Conservation (phyloP, 1,140 invertebrate genomes). For the Zaprionus taronus region DNA sequence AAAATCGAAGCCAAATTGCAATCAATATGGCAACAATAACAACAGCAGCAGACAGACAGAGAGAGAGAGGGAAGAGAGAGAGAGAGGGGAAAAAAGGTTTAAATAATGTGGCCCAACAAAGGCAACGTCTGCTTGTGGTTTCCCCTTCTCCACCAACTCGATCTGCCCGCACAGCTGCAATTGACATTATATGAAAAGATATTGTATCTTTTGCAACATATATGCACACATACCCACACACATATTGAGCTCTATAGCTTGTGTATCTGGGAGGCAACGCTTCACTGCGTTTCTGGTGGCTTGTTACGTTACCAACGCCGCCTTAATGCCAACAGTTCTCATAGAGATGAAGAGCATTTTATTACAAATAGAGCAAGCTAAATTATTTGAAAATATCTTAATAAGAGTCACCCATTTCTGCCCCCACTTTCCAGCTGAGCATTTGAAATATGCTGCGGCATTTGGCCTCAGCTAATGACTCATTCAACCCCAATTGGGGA, state of each 20-base stretch:
- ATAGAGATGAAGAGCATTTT: neutral
- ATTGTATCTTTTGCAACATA: conserved; percentile 49
- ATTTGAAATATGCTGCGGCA: conserved; percentile 20
- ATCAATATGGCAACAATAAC: conserved; percentile 36
- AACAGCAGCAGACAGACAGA: neutral
- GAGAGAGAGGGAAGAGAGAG: neutral
- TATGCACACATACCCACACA: neutral
- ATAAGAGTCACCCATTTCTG: neutral
- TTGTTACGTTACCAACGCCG: conserved; percentile 28
- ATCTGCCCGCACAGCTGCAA: conserved; percentile 17
- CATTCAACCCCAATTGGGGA: conserved; percentile 46
- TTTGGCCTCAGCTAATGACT: conserved; percentile 35
- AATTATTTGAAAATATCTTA: neutral
- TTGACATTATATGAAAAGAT: conserved; percentile 44
- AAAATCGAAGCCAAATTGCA: conserved; percentile 40
- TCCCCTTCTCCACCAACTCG: neutral
- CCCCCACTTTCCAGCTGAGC: conserved; percentile 22
- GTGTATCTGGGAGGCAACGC: conserved; percentile 37
- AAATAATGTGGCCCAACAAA: conserved; percentile 43
- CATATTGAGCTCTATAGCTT: neutral
- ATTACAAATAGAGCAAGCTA: neutral
- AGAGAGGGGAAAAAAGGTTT: conserved; percentile 29
- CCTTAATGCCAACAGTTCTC: conserved; percentile 13
- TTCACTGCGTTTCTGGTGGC: conserved; percentile 44
- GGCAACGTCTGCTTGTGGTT: conserved; percentile 47